A percentile compares a stretch with the other conserved stretches of the same genome.
Conservation (phyloP, 2,888 invertebrate species). For the Philonicus albiceps region DNA sequence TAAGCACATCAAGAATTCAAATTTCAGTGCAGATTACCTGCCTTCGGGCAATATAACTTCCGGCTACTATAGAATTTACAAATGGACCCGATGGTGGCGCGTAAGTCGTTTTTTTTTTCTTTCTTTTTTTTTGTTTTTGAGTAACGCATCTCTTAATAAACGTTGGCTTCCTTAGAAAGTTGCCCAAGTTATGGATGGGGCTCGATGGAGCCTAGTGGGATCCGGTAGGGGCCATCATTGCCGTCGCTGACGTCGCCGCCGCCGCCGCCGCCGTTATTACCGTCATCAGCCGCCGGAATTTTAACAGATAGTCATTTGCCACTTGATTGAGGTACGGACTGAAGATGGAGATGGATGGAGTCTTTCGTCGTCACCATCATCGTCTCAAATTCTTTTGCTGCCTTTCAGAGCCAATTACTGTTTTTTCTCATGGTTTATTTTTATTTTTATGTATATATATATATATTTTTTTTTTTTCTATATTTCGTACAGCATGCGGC, state of each 20-base stretch:
- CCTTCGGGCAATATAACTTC: not conserved
- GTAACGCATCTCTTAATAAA: not conserved
- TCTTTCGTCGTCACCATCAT: conserved; percentile 36
- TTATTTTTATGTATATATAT: not conserved
- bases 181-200: conserved; percentile 1
- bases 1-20: not conserved
- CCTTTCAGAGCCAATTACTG: conserved; percentile 42
- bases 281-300: conserved; percentile 35
- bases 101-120: not conserved
- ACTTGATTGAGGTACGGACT: conserved; percentile 37
- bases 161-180: conserved; percentile 11
- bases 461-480: not conserved
- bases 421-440: conserved; percentile 21
- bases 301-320: conserved; percentile 39
- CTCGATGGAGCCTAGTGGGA: not conserved
- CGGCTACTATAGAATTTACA: not conserved
- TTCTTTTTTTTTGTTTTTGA: no score
- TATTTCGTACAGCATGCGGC: not conserved
- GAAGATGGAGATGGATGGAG: conserved; percentile 30
- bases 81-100: not conserved
- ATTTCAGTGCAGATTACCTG: not conserved
- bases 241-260: not conserved
- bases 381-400: conserved; percentile 38
- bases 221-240: not conserved
- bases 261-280: not conserved